Conservation (phyloP, 37 sponge, comb jelly and placozoan genomes). For the Ephydatia muelleri region DNA sequence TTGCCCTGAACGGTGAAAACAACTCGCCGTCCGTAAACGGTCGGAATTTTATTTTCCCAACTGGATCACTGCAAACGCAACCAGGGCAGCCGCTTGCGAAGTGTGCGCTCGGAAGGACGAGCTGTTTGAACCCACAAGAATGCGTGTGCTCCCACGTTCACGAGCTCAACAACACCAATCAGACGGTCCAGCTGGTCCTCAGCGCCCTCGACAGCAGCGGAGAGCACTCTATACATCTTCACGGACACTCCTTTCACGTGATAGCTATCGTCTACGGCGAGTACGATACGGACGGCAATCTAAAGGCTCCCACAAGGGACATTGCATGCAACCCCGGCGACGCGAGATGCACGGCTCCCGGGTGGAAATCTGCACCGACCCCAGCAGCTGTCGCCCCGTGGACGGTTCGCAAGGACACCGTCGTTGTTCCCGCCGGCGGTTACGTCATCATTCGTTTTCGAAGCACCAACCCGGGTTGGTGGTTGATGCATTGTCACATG, state of each 20-base stretch:
- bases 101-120: no score
- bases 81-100: not conserved
- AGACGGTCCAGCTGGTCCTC: constrained; percentile 34
- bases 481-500: constrained; percentile 92
- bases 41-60: constrained; percentile 60
- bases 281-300: constrained; percentile 41
- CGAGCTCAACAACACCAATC: not conserved
- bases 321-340: constrained; percentile 12
- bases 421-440: constrained; percentile 82
- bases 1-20: constrained; percentile 68
- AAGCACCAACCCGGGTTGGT: constrained; percentile 82
- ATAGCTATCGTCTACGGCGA: constrained; percentile 49
- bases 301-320: not conserved
- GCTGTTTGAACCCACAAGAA: no score
- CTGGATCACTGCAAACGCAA: constrained; percentile 41
- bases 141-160: no score
- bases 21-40: constrained; percentile 70
- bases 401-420: constrained; percentile 75
- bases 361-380: no score
- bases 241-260: constrained; percentile 77
- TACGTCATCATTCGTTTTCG: constrained; percentile 73
- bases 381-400: not conserved
- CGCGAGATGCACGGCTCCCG: not conserved
- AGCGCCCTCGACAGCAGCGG: constrained; percentile 8
- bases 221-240: constrained; percentile 75